Base-by-base conservation (phyloP, 2,797 vertebrate species). In the Bradypodion ventrale region DNA sequence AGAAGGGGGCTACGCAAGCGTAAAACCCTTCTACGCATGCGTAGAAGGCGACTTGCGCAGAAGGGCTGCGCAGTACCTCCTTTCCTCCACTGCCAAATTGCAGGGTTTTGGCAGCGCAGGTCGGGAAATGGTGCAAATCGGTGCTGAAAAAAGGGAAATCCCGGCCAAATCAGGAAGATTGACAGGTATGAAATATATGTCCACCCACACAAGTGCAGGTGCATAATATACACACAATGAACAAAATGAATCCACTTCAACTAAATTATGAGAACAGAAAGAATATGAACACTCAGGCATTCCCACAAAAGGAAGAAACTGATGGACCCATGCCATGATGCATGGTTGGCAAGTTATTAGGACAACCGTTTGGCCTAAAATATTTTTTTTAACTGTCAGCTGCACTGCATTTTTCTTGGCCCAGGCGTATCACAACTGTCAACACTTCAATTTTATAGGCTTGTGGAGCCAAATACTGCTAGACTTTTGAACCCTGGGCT, bases 391-490 rank as follows among this genome's bases (percentile, higher is more conserved):
- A 9, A 94, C 4, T 4, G 66, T 92, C 88, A 84, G 89, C 60
- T 87, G 63, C 84, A 10, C 91, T 84, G 74, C 91, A 93, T 90
- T 88, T 90, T 89, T 65, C 70, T 65, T 82, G 0, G 1, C 68
- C 80, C 63, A 75, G 88, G 90, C 91, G 90, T 88, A 92, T 92
- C 80, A 81, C 90, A 90, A 59, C 95, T 95, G 92, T 94, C 95
- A 95, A 95, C 95, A 96, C 96, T 95, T 93, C 7, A 85, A 90
- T 95, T 96, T 96, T 96, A 96, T 95, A 95, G 93, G 84, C 91
- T 92, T 87, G 84, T 88, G 94, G 96, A 96, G 95, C 95, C 96
- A 95, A 95, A 93, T 93, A 95, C 90, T 95, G 93, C 91, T 92
- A 96, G 94, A 94, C 95, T 95, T 96, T 89, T 95, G 94, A 96